A percentile compares a stretch with the other conserved stretches of the same genome.
These are phyloP conservation scores for Parasteatoda tepidariorum DNA, from an alignment of 1,140 invertebrate genomes.

Conservation along the genomic window DNA sequence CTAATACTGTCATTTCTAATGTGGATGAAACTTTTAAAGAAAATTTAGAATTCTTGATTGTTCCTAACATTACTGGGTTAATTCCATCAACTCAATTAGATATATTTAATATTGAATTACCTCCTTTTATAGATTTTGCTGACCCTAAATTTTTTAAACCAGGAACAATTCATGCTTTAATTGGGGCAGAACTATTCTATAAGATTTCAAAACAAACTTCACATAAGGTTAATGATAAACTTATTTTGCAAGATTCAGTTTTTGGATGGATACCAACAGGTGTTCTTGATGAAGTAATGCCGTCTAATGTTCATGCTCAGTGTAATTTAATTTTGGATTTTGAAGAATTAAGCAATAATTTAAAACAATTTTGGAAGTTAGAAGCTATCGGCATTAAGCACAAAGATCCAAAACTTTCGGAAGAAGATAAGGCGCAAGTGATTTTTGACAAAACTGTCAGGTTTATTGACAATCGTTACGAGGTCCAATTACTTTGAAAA, in stretches of 20 bases:
- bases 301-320: background rate
- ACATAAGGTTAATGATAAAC: background rate
- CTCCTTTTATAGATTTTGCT: background rate
- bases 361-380: constrained; percentile 12
- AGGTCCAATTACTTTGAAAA: constrained; percentile 2
- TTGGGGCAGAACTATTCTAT: background rate
- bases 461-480: background rate
- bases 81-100: background rate
- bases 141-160: background rate
- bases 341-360: background rate
- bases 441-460: background rate
- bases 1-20: background rate
- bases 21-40: background rate
- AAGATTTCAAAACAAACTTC: background rate
- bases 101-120: background rate
- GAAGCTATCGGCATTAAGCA: constrained; percentile 1
- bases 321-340: background rate
- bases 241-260: background rate
- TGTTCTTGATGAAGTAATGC: background rate
- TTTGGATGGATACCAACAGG: background rate
- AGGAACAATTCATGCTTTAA: background rate
- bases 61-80: background rate
- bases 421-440: background rate
- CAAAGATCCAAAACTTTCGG: background rate
- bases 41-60: background rate